Evolutionary conservation across 2,113 vertebrate genomes (phyloP), one percentile per base, ranked within the genome.

Genomic region (Procavia capensis): DNA sequence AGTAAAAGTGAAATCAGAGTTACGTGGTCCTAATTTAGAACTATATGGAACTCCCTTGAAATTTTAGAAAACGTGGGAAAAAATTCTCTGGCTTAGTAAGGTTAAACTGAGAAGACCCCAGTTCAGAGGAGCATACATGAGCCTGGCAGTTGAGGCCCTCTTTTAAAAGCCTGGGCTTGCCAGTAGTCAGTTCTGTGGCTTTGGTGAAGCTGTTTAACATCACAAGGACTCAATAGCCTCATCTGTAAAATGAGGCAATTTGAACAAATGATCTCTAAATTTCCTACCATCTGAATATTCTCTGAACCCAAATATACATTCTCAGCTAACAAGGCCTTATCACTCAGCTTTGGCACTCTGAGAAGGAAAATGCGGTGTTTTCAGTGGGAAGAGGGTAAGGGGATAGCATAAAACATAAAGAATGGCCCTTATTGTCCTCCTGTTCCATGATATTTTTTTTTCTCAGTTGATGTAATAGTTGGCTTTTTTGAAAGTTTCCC

Each of bases 401-500:
- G 70, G 95, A 90, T 78, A 96, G 61, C n/a, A 59, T 74, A 85
- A 93, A 87, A 79, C 61, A 92, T 50, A 45, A 97, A 93, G 39
- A 94, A 90, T 64, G 68, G 82, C 45, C 88, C 68, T 93, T 68
- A 87, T 50, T 95, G 41, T 97, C 96, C 72, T 95, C 85, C 34
- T 80, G 50, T 88, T 97, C 41, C 68, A 95, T 82, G 93, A 96
- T 96, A 93, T 68, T 91, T 96, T 96, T 84, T 47, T 36, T 39
- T 16, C 89, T 95, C 70, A 89, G 85, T 90, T 98, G 97, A 98
- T 84, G 85, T 87, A 98, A 97, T 92, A 64, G 80, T 95, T 98
- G 93, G 83, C 92, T 96, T 96, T 96, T 95, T 97, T 80, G 2
- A 91, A 97, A 97, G 45, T 91, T 96, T 96, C 85, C 87, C 66